Evolutionary conservation across 1,140 invertebrate genomes (phyloP).

Genomic region (Chionoecetes opilio): DNA sequence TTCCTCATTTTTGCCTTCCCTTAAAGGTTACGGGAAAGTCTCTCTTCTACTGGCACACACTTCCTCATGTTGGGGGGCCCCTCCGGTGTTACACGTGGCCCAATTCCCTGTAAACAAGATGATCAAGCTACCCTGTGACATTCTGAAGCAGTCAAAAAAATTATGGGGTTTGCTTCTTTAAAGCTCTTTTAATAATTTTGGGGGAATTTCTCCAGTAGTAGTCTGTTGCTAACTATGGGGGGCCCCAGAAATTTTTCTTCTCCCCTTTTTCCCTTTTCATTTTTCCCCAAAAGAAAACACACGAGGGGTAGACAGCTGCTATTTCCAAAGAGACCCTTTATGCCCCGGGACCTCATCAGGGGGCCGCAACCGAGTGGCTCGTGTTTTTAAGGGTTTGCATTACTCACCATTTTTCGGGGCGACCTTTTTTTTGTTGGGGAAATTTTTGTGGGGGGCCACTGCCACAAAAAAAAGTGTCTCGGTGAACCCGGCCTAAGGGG

Average conservation of each 20-base stretch:
- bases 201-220: conserved; percentile 63
- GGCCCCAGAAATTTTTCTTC: conserved; percentile 57
- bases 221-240: conserved; percentile 50
- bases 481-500: too few relatives aligned
- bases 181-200: conserved; percentile 55
- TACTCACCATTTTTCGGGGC: too few relatives aligned
- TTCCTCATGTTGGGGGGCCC: conserved; percentile 69
- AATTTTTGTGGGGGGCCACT: too few relatives aligned
- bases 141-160: conserved; percentile 59
- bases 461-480: too few relatives aligned
- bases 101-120: conserved; percentile 59
- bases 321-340: conserved; percentile 58
- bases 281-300: conserved; percentile 45
- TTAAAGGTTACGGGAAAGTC: conserved; percentile 65
- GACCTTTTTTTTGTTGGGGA: too few relatives aligned
- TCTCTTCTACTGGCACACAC: conserved; percentile 64
- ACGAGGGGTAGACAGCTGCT: conserved; percentile 47
- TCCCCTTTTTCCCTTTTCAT: conserved; percentile 45
- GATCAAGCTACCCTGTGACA: conserved; percentile 62
- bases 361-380: too few relatives aligned
- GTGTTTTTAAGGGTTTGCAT: too few relatives aligned
- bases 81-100: conserved; percentile 61
- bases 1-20: conserved; percentile 63
- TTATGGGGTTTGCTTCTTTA: conserved; percentile 48
- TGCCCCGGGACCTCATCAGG: too few relatives aligned